Evolutionary conservation across 2,888 invertebrate species (phyloP), one percentile per base, ranked within the genome.

Genomic region (Plebejus anna): DNA sequence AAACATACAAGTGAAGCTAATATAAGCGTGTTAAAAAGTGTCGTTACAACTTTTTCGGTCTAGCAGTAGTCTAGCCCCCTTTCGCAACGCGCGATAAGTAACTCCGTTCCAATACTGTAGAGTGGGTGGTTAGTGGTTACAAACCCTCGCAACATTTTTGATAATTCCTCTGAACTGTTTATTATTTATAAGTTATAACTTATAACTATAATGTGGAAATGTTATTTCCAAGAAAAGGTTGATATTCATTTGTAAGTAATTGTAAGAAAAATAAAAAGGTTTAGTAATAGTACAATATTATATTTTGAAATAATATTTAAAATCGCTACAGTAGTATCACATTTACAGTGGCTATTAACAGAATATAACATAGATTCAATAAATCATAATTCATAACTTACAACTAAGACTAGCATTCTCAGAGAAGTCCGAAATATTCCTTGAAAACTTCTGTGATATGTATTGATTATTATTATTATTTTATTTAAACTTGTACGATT

Each of bases 301-400:
- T 72, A 76, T 76, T 59, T 88, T 82, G 82, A 84, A 80, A 79
- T 76, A 78, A 85, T 81, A 86, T 84, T 82, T 81, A 82, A 76
- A 22, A 38, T 77, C 75, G 89, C 90, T 84, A 90, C 88, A 90
- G 91, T 92, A 93, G 87, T 92, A 93, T 93, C 92, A 93, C 92
- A 93, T 90, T 86, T 85, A 91, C 87, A 91, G 89, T 90, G 91
- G 89, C 87, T 90, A 89, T 75, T 80, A 79, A 78, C 76, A 72
- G 75, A 82, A 79, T 81, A 80, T 81, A 80, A 80, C 77, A 81
- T 81, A 84, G 83, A 80, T 78, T 78, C 76, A 78, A 78, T 79
- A 80, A 78, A 79, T 22, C 22, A 32, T 32, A 32, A 22, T 22
- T 80, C 78, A 81, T 55, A 55, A 55, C 90, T 91, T 92, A 91